Evolutionary conservation across 2,113 vertebrate species (phyloP).

Genomic region (Sigmodon hispidus): DNA sequence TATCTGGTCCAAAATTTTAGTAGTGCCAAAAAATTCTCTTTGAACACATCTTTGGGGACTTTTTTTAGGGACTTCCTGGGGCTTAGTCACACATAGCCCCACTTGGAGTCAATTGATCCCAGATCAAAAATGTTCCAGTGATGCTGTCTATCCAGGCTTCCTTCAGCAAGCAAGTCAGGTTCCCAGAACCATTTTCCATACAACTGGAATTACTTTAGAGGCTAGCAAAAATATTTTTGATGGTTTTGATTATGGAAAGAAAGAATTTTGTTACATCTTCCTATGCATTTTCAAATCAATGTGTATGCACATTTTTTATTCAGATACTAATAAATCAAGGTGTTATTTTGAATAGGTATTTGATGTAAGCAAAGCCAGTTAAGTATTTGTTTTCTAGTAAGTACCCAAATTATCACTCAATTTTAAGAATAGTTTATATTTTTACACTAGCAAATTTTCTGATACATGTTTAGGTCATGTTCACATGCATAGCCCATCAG

Average conservation of each 20-base stretch:
- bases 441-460: constrained; percentile 58
- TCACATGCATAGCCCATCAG: not conserved
- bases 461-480: not conserved
- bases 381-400: constrained; percentile 45
- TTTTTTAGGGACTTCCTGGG: not conserved
- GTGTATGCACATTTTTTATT: constrained; percentile 63
- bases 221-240: constrained; percentile 41
- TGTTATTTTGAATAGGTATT: constrained; percentile 32
- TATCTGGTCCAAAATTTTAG: not conserved
- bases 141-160: not conserved
- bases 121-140: not conserved
- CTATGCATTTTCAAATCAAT: constrained; percentile 57
- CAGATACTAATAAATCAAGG: constrained; percentile 45
- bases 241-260: constrained; percentile 60
- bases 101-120: not conserved
- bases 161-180: not conserved
- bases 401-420: constrained; percentile 53
- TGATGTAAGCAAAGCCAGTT: constrained; percentile 36
- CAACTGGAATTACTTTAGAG: constrained; percentile 31
- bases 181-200: constrained; percentile 5
- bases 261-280: constrained; percentile 51
- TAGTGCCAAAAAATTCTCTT: not conserved
- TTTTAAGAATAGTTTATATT: constrained; percentile 60
- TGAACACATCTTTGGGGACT: not conserved
- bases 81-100: not conserved